phyloP scores from a whole-genome alignment of 2,113 vertebrate genomes.

The Labeo catla region DNA sequence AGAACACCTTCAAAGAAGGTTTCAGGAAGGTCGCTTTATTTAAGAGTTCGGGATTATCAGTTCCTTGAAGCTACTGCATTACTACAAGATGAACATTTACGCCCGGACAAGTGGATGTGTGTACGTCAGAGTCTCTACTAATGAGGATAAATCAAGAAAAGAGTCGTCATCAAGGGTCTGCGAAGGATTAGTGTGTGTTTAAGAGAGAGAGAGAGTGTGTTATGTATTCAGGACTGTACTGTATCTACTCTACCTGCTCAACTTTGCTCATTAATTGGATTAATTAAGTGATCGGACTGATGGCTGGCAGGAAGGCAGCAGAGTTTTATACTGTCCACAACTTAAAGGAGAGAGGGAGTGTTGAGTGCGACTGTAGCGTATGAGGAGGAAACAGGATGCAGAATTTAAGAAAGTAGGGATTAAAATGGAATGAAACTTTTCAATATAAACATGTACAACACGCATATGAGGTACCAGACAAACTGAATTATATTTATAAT shows the following conservation, averaged over 20 bases:
- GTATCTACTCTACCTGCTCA: not conserved
- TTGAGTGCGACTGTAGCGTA: too few relatives aligned
- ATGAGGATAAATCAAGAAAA: constrained; percentile 21
- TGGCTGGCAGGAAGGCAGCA: not conserved
- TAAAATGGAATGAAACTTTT: too few relatives aligned
- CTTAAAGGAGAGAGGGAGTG: constrained; percentile 9
- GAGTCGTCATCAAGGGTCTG: constrained; percentile 23
- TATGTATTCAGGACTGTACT: not conserved
- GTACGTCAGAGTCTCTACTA: constrained; percentile 11
- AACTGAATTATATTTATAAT: not conserved
- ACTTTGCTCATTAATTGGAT: constrained; percentile 31
- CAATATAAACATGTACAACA: not conserved
- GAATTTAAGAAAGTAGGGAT: too few relatives aligned
- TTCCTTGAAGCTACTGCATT: not conserved
- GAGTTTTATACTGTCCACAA: not conserved
- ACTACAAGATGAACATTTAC: not conserved
- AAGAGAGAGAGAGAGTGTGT: not conserved
- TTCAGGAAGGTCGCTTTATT: not conserved
- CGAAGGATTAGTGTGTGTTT: constrained; percentile 23
- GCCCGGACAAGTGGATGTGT: not conserved
- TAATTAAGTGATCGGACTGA: constrained; percentile 39
- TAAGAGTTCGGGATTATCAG: not conserved
- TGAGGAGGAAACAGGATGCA: too few relatives aligned
- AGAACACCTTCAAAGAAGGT: not conserved
- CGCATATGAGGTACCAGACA: not conserved